Percentiles rank a stretch among this genome's conserved stretches.
Conservation (phyloP, 1,140 invertebrate genomes). For the Metaphire vulgaris region DNA sequence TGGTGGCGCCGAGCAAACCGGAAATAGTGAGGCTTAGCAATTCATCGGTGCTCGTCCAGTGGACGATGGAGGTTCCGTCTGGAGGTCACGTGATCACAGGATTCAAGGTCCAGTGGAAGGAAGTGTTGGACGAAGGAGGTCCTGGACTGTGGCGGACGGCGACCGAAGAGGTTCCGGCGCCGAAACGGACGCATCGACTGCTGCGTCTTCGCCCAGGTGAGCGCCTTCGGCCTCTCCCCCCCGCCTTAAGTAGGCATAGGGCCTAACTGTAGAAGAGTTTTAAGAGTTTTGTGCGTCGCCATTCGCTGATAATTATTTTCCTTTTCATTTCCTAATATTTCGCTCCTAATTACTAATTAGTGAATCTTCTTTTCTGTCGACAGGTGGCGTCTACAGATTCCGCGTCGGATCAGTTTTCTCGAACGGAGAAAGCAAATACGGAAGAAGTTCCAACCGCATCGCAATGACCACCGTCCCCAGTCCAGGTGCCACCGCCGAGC, state of each 20-base stretch:
- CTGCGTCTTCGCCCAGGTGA: background rate
- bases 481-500: conserved; percentile 31
- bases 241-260: too few species aligned
- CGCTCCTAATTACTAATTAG: background rate
- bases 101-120: background rate
- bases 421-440: conserved; percentile 84
- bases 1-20: background rate
- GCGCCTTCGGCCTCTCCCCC: too few species aligned
- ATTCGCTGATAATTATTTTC: background rate
- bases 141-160: background rate
- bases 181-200: background rate
- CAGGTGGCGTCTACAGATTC: conserved; percentile 61
- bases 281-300: too few species aligned
- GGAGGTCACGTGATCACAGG: background rate
- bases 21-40: background rate
- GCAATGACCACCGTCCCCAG: conserved; percentile 20
- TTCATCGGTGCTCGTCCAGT: background rate
- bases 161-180: background rate
- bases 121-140: background rate
- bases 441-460: conserved; percentile 62
- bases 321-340: background rate
- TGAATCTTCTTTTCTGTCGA: background rate
- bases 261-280: too few species aligned
- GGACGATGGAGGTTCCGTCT: background rate
- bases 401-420: conserved; percentile 85